Conservation (phyloP, 37 sponge, comb jelly and placozoan species). For the Haliclona indistincta region DNA sequence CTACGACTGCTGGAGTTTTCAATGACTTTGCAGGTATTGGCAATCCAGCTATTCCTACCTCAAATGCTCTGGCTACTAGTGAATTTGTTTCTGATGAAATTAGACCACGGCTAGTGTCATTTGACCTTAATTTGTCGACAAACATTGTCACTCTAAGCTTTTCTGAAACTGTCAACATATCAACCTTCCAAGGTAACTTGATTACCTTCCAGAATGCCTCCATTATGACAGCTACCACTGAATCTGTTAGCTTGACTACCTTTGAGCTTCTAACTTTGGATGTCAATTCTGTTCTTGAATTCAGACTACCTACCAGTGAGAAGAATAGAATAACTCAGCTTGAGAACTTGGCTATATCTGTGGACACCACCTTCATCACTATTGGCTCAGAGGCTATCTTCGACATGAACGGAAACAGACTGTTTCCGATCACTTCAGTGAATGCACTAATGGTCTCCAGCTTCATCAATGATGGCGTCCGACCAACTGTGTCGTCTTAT, state of each 20-base stretch:
- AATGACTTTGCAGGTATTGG: constrained; percentile 68
- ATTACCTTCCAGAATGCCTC: constrained; percentile 58
- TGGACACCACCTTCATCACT: constrained; percentile 71
- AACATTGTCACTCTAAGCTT: constrained; percentile 63
- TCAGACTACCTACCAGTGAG: constrained; percentile 46
- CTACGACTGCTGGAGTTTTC: constrained; percentile 29
- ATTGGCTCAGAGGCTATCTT: constrained; percentile 72
- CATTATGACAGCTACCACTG: background rate
- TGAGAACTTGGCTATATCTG: constrained; percentile 36
- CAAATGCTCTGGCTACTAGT: constrained; percentile 30
- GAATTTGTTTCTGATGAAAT: constrained; percentile 76
- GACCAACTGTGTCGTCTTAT: constrained; percentile 46
- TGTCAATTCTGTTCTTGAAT: constrained; percentile 37
- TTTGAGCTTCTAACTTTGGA: constrained; percentile 28
- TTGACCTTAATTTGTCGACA: constrained; percentile 49
- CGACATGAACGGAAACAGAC: constrained; percentile 83
- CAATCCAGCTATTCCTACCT: constrained; percentile 20
- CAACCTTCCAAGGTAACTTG: constrained; percentile 54
- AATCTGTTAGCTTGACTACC: constrained; percentile 58
- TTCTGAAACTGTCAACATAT: constrained; percentile 82
- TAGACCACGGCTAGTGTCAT: constrained; percentile 49
- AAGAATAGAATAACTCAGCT: constrained; percentile 49
- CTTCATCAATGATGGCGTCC: constrained; percentile 59
- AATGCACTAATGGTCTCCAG: constrained; percentile 41
- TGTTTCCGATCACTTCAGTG: constrained; percentile 67